These are phyloP conservation scores for Diplazon laetatorius DNA, from an alignment of 2,888 invertebrate genomes.

Conservation along the genomic window DNA sequence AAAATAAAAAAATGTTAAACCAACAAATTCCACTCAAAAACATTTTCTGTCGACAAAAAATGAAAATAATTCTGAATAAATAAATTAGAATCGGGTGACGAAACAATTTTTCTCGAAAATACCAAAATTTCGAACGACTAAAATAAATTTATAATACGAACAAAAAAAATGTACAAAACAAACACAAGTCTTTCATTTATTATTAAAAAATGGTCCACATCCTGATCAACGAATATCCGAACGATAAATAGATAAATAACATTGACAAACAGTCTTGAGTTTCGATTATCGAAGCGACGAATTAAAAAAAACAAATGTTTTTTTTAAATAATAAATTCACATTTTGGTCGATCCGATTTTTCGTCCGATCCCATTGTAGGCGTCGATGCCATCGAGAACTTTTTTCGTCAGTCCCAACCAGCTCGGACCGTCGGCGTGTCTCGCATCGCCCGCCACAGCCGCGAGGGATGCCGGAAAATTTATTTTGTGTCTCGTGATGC, in stretches of 20 bases:
- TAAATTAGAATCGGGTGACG: too few species aligned
- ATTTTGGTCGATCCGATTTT: neutral
- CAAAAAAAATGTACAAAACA: too few species aligned
- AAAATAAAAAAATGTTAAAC: neutral
- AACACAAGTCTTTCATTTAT: neutral
- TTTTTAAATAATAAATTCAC: too few species aligned
- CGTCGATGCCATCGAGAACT: conserved; percentile 73
- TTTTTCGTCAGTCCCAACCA: conserved; percentile 73
- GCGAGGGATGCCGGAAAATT: conserved; percentile 79
- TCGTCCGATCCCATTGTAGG: conserved; percentile 51
- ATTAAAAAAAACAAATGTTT: neutral
- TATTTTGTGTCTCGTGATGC: conserved; percentile 89
- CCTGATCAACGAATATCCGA: too few species aligned
- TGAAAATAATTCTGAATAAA: too few species aligned
- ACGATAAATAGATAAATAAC: neutral
- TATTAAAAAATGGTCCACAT: neutral
- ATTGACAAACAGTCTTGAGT: neutral
- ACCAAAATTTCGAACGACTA: too few species aligned
- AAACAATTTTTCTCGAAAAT: too few species aligned
- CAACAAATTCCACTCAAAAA: too few species aligned
- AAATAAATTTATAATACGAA: too few species aligned
- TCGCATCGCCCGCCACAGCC: conserved; percentile 68
- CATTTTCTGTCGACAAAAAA: too few species aligned
- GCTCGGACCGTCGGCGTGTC: conserved; percentile 60
- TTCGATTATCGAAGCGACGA: neutral